phyloP scores from a whole-genome alignment of 2,888 invertebrate species.

The Drosophila pseudotalamancana region DNA sequence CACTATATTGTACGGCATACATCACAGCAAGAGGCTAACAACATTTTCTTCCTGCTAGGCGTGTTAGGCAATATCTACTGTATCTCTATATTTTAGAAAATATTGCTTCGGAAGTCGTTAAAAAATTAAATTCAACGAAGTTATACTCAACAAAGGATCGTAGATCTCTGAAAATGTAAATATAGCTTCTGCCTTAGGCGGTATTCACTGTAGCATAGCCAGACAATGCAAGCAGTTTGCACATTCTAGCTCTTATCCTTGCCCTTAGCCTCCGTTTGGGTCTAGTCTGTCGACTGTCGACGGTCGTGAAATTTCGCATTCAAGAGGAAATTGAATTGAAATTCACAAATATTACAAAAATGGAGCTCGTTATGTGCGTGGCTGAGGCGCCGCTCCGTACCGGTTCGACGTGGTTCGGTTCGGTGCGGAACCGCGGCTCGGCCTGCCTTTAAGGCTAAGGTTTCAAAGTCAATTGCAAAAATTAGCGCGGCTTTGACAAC shows the following conservation, averaged over 20 bases:
- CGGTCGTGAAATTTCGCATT: conserved; percentile 58
- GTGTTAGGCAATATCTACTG: neutral
- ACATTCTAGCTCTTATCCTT: conserved; percentile 39
- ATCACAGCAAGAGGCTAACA: no score
- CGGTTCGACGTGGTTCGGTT: no score
- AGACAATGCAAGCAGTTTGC: conserved; percentile 38
- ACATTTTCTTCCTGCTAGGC: no score
- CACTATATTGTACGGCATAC: no score
- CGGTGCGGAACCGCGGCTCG: no score
- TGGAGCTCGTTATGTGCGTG: conserved; percentile 81
- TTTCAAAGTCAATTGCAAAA: conserved; percentile 67
- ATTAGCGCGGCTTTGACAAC: conserved; percentile 58
- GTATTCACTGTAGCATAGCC: conserved; percentile 40
- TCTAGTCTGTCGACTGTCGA: conserved; percentile 29
- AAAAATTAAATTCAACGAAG: no score
- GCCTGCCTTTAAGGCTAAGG: conserved; percentile 29
- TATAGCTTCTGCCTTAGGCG: neutral
- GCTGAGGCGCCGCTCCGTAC: conserved; percentile 55
- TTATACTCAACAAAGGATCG: no score
- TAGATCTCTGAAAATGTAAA: no score
- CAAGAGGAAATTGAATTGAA: conserved; percentile 82
- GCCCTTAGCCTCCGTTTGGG: conserved; percentile 19
- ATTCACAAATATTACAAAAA: conserved; percentile 75
- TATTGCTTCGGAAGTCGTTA: no score
- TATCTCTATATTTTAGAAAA: no score